phyloP scores from a whole-genome alignment of 2,888 invertebrate species.

The Cosmia trapezina region DNA sequence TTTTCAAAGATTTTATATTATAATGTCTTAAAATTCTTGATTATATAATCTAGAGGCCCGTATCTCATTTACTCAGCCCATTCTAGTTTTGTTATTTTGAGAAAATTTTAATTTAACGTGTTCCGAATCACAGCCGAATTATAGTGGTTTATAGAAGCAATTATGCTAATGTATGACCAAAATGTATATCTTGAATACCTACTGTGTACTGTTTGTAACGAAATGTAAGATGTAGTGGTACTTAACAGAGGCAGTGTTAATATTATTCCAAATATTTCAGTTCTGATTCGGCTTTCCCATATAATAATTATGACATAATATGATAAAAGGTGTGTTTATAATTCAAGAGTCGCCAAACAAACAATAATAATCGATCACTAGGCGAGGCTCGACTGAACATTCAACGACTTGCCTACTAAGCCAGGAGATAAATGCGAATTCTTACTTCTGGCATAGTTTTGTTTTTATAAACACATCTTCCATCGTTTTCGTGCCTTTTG shows the following conservation, averaged over 20 bases:
- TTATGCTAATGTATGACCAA: slow-evolving; percentile 41
- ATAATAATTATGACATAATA: slow-evolving; percentile 29
- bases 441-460: slow-evolving; percentile 22
- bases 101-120: slow-evolving; percentile 45
- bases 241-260: slow-evolving; percentile 35
- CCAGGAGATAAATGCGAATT: slow-evolving; percentile 46
- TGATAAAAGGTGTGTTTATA: slow-evolving; percentile 60
- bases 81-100: slow-evolving; percentile 55
- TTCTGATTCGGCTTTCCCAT: slow-evolving; percentile 61
- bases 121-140: slow-evolving; percentile 63
- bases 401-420: slow-evolving; percentile 21
- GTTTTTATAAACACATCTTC: slow-evolving; percentile 56
- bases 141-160: slow-evolving; percentile 47
- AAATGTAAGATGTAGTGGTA: slow-evolving; percentile 36
- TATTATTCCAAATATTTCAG: slow-evolving; percentile 58
- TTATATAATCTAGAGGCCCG: slow-evolving; percentile 51
- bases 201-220: slow-evolving; percentile 37
- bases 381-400: slow-evolving; percentile 28
- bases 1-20: slow-evolving; percentile 60
- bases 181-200: slow-evolving; percentile 19
- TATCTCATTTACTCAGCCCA: slow-evolving; percentile 57
- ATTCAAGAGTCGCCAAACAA: slow-evolving; percentile 37
- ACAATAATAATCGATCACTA: neutral
- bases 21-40: slow-evolving; percentile 60
- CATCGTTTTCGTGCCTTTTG: slow-evolving; percentile 47